Conservation (phyloP, 92 coral and sea anemone species). For the Porites lobata region DNA sequence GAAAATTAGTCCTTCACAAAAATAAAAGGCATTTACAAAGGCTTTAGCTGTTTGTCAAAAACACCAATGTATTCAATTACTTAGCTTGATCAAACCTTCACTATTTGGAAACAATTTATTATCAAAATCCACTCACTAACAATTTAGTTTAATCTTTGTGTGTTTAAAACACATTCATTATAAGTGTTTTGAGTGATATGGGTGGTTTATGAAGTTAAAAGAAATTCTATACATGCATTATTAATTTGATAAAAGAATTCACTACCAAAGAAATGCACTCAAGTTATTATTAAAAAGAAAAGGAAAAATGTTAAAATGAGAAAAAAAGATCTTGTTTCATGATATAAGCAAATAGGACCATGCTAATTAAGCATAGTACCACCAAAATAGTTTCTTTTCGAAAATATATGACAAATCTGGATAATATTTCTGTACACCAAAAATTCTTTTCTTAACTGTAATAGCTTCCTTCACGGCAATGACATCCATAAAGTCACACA, state of each 20-base stretch:
- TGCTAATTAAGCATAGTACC: too few relatives aligned
- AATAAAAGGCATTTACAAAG: neutral
- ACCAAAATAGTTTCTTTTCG: neutral
- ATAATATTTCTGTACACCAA: neutral
- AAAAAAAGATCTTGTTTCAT: neutral
- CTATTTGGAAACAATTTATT: too few relatives aligned
- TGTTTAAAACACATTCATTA: neutral
- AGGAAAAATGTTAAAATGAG: neutral
- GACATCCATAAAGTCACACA: neutral
- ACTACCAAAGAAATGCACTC: neutral
- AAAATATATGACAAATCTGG: neutral
- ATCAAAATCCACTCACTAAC: too few relatives aligned
- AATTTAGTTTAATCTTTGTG: too few relatives aligned
- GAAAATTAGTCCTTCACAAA: neutral
- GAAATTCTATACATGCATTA: neutral
- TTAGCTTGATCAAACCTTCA: neutral
- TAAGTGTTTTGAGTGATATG: neutral
- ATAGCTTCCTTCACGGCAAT: neutral
- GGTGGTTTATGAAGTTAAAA: neutral
- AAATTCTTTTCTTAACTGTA: neutral
- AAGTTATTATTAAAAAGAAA: neutral
- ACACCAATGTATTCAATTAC: neutral
- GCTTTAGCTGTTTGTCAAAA: neutral
- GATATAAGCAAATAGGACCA: neutral
- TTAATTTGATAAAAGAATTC: neutral